Evolutionary conservation across 2,888 invertebrate species (phyloP), one percentile per base, ranked within the genome.

Genomic region (Dasysyrphus tricinctus): DNA sequence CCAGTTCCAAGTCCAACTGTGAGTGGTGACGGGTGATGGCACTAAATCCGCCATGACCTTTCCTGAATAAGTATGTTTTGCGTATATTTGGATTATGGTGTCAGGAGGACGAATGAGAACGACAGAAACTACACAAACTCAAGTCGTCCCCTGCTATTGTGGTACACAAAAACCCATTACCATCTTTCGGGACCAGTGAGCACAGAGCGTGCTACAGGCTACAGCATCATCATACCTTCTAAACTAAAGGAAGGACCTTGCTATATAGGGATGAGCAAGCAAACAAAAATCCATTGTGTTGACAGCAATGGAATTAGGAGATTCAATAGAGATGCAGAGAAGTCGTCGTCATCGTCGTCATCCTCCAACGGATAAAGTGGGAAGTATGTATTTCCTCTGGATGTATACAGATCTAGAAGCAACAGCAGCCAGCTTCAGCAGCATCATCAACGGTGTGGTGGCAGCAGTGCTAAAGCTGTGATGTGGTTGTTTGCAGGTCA

Each of bases 21-120:
- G 29, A 37, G 5, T 63, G 49, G 67, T 49, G 67, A 49, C 19
- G 67, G 44, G 39, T 44, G 56, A 65, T 73, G 79, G 56, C 47
- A 79, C 75, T 79, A 65, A 79, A 65, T 79, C 79, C 79, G 16
- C 49, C 57, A 72, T 79, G 73, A 73, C 79, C 72, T 73, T 73
- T 57, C 57, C 73, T 37, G 63, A 63, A 72, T 63, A 24, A 59
- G 61, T 61, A 51, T 74, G 74, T 74, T 51, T 49, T 59, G 54
- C 51, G 42, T 75, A 44, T 63, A 65, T 63, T 44, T 49, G 51
- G 61, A 65, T 65, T 63, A 67, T 54, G 61, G 63, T 56, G 79
- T 63, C 47, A 70, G 42, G 34, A 42, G 56, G 65, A 63, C 73
- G 67, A 73, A 57, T 73, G 57, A 44, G 63, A 54, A 61, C n/a